Conservation (phyloP, 92 coral and sea anemone genomes). For the Actinostola sp. region DNA sequence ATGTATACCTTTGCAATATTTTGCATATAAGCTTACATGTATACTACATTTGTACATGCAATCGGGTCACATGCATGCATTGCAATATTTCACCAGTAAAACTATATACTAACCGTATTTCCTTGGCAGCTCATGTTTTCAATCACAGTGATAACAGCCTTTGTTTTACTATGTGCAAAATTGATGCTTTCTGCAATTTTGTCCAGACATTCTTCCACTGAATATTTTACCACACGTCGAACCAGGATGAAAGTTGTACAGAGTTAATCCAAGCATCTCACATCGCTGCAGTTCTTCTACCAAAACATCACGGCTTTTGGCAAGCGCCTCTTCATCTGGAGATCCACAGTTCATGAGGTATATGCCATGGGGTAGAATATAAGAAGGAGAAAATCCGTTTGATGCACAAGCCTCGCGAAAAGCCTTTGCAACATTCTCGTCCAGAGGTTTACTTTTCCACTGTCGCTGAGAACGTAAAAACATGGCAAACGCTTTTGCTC, state of each 20-base stretch:
- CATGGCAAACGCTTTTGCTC: conserved; percentile 90
- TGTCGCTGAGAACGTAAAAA: conserved; percentile 86
- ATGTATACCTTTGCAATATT: no score
- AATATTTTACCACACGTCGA: conserved; percentile 89
- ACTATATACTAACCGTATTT: conserved; percentile 67
- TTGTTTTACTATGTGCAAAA: conserved; percentile 81
- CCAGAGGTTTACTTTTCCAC: conserved; percentile 86
- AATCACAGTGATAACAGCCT: conserved; percentile 77
- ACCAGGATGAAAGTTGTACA: conserved; percentile 98
- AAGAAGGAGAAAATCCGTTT: conserved; percentile 63
- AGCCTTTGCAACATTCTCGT: conserved; percentile 61
- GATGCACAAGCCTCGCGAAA: conserved; percentile 73
- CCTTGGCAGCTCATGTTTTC: conserved; percentile 99
- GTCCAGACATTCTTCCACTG: conserved; percentile 76
- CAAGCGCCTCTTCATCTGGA: conserved; percentile 82
- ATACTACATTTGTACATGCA: not conserved
- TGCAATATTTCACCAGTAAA: no score
- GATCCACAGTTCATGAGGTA: conserved; percentile 97
- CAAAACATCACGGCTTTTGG: conserved; percentile 81
- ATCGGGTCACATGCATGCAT: no score
- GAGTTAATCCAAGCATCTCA: conserved; percentile 76
- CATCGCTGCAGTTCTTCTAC: conserved; percentile 90
- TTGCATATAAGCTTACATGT: no score
- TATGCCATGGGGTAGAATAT: conserved; percentile 92
- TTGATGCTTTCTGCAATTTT: conserved; percentile 92